Percentiles rank a stretch among this genome's conserved stretches.
Evolutionary conservation across 2,888 invertebrate species (phyloP).

Genomic region (Coenonympha glycerion): DNA sequence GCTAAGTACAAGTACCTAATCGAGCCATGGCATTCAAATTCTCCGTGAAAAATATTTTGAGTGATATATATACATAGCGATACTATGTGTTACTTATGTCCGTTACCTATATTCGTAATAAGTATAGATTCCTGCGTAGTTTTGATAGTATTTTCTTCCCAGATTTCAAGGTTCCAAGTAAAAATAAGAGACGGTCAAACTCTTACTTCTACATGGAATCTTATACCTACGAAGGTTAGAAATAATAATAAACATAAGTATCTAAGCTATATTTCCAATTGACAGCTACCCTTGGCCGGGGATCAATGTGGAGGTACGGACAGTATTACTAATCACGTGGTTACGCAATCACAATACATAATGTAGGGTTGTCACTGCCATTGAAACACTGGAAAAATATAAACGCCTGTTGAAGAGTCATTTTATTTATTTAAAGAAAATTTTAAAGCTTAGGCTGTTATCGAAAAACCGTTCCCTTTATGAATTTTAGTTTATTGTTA

Average conservation of each 20-base stretch:
- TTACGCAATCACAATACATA: slow-evolving; percentile 15
- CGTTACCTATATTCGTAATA: too few relatives aligned
- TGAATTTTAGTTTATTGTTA: too few relatives aligned
- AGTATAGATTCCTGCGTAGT: too few relatives aligned
- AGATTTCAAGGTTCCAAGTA: too few relatives aligned
- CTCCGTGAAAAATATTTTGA: too few relatives aligned
- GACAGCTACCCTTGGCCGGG: slow-evolving; percentile 23
- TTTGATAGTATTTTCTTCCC: too few relatives aligned
- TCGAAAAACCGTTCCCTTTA: too few relatives aligned
- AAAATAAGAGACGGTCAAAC: too few relatives aligned
- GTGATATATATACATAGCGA: too few relatives aligned
- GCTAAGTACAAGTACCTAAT: too few relatives aligned
- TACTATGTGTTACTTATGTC: too few relatives aligned
- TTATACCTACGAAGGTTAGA: background rate
- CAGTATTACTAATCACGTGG: slow-evolving; percentile 21
- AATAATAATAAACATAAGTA: background rate
- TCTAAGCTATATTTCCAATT: slow-evolving; percentile 16
- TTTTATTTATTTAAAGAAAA: background rate
- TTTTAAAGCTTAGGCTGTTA: background rate
- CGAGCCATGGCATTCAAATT: too few relatives aligned
- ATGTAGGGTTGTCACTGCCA: slow-evolving; percentile 3
- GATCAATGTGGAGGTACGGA: slow-evolving; percentile 18
- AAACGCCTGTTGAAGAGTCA: background rate
- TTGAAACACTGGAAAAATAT: background rate
- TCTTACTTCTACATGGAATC: background rate